Conservation (phyloP, 2,888 invertebrate species). For the Drosophila mettleri region DNA sequence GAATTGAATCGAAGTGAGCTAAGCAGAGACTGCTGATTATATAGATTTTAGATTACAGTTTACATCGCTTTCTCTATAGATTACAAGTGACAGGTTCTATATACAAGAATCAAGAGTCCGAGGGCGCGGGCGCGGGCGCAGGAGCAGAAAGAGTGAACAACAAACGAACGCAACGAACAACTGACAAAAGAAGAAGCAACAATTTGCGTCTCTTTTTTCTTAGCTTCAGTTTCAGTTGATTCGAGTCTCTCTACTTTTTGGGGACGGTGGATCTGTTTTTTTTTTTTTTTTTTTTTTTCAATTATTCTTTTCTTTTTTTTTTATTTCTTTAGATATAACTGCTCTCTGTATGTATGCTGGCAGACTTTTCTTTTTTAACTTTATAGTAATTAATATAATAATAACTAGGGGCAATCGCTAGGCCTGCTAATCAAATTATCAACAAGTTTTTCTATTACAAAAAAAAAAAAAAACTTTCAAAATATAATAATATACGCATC, state of each 20-base stretch:
- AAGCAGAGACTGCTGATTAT: conserved; percentile 11
- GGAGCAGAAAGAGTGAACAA: conserved; percentile 1
- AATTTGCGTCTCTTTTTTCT: conserved; percentile 17
- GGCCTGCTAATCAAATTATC: conserved; percentile 60
- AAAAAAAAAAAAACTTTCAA: conserved; percentile 49
- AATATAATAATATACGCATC: conserved; percentile 22
- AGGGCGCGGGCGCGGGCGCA: conserved; percentile 13
- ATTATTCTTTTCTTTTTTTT: background rate
- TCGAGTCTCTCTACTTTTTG: background rate
- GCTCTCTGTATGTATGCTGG: conserved; percentile 15
- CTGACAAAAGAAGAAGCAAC: conserved; percentile 39
- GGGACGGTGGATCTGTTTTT: conserved; percentile 50
- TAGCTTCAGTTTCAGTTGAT: conserved; percentile 5
- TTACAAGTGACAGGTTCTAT: conserved; percentile 33
- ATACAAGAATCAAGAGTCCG: conserved; percentile 30
- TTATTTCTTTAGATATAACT: conserved; percentile 11
- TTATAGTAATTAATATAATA: conserved; percentile 41
- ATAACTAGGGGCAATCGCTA: conserved; percentile 57
- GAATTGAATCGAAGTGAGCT: conserved; percentile 1
- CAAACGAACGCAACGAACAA: conserved; percentile 34
- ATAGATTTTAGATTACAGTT: conserved; percentile 13
- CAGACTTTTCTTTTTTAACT: conserved; percentile 44
- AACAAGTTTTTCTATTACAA: conserved; percentile 59
- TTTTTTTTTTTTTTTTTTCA: background rate
- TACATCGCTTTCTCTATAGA: conserved; percentile 13